phyloP scores from a whole-genome alignment of 2,797 vertebrate genomes.

The Catharus ustulatus region DNA sequence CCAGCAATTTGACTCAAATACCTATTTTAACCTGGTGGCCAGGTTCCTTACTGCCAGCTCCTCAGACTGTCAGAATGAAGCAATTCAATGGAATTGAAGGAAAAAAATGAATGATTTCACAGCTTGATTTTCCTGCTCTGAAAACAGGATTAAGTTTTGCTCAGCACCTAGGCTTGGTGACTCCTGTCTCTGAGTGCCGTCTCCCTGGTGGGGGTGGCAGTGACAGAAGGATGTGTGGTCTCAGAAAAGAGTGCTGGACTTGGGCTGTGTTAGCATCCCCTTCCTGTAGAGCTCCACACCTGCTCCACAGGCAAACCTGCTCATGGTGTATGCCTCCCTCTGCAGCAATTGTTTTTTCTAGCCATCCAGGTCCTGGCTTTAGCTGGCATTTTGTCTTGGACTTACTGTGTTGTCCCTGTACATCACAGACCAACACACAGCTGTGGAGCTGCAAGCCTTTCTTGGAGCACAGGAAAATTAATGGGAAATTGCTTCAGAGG shows the following conservation, averaged over 20 bases:
- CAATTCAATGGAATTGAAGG: neutral
- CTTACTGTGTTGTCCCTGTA: neutral
- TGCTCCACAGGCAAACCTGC: neutral
- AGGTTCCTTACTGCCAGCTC: neutral
- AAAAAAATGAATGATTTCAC: neutral
- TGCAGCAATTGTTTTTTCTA: neutral
- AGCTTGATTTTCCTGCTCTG: neutral
- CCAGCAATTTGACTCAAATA: neutral
- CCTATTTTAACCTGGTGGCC: neutral
- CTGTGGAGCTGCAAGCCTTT: neutral
- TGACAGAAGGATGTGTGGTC: neutral
- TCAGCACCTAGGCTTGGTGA: neutral
- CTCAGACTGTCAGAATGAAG: neutral
- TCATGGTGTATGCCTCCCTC: fast-evolving
- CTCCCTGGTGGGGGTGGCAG: neutral
- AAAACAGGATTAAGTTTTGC: neutral
- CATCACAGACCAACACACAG: neutral
- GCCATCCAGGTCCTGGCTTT: neutral
- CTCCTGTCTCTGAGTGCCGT: neutral
- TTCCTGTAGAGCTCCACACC: neutral
- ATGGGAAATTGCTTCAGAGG: neutral
- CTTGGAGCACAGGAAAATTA: neutral
- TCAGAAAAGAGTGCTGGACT: neutral
- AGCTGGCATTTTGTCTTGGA: neutral
- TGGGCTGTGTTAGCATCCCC: neutral